Evolutionary conservation across 2,113 vertebrate genomes (phyloP), one percentile per base, ranked within the genome.

Genomic region (Aramus guarauna): DNA sequence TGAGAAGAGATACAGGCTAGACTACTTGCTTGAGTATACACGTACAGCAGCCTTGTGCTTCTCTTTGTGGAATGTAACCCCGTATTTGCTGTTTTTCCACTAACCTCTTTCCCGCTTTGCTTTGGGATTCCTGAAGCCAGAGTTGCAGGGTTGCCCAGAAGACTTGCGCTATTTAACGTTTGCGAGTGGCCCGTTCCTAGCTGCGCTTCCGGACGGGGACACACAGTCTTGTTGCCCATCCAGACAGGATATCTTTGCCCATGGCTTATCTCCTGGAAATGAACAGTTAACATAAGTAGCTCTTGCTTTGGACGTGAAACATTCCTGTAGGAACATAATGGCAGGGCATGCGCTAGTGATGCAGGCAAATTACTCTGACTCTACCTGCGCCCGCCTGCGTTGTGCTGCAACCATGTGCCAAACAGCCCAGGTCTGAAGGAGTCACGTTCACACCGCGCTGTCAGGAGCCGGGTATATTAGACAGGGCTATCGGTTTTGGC

Each of bases 331-430:
- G 59, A 71, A 9, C 47, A 17, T 9, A 85, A 15, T 48, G 58
- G 23, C n/a, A 89, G 30, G 37, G 12, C 30, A 7, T 3, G 7
- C 0, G 2, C 6, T 15, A 22, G 37, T 27, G 47, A 13, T 63
- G 6, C 52, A 41, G 47, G 21, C 30, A 30, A 34, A 39, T 76
- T 32, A 11, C 48, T 41, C 34, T 75, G 36, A 41, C 41, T 60
- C 5, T 66, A 5, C 16, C 34, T 71, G 30, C 66, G 80, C 50
- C 36, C 37, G 12, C 50, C 77, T 56, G 36, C 7, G 1, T 45
- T 30, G 30, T 2, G 2, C 59, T 52, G 59, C 32, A 48, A 6
- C 50, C 15, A 11, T 0, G 1, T 41, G 47, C 66, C 48, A 64
- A 27, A 19, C 30, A 81, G 63, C n/a, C 55, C 16, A 23, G 36